Evolutionary conservation across 1,140 invertebrate genomes (phyloP).

Genomic region (Ceratosolen solmsi): DNA sequence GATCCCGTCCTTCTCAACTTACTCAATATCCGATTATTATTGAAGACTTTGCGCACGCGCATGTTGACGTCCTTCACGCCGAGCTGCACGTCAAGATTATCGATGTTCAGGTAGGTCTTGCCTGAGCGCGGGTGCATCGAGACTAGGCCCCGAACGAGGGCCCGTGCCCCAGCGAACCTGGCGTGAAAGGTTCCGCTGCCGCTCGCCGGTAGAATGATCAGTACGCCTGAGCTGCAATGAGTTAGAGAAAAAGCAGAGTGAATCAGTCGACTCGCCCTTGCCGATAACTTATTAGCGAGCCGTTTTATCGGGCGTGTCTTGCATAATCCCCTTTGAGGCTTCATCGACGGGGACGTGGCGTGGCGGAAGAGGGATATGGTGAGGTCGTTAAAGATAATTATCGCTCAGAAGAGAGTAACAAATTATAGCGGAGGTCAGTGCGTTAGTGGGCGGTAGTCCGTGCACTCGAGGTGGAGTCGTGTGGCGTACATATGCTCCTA

Average conservation of each 20-base stretch:
- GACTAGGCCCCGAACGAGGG: slow-evolving; percentile 77
- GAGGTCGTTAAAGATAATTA: slow-evolving; percentile 2
- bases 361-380: not conserved
- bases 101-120: slow-evolving; percentile 77
- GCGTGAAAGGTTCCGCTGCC: slow-evolving; percentile 82
- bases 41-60: slow-evolving; percentile 80
- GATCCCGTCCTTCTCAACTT: too few species aligned
- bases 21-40: slow-evolving; percentile 82
- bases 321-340: too few species aligned
- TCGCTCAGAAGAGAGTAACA: not conserved
- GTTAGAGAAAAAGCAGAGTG: not conserved
- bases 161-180: slow-evolving; percentile 77
- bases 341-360: too few species aligned
- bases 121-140: slow-evolving; percentile 71
- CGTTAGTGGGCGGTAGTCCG: not conserved
- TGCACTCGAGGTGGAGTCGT: not conserved
- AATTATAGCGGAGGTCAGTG: not conserved
- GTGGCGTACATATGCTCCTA: slow-evolving; percentile 12
- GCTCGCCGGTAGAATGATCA: slow-evolving; percentile 82
- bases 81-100: slow-evolving; percentile 77
- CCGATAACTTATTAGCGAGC: too few species aligned
- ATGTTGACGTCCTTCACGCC: slow-evolving; percentile 79
- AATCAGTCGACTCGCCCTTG: not conserved
- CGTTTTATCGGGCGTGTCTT: too few species aligned
- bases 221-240: slow-evolving; percentile 75